These are phyloP conservation scores for Thinocorus orbignyianus DNA, from an alignment of 2,113 vertebrate genomes.

Conservation along the genomic window DNA sequence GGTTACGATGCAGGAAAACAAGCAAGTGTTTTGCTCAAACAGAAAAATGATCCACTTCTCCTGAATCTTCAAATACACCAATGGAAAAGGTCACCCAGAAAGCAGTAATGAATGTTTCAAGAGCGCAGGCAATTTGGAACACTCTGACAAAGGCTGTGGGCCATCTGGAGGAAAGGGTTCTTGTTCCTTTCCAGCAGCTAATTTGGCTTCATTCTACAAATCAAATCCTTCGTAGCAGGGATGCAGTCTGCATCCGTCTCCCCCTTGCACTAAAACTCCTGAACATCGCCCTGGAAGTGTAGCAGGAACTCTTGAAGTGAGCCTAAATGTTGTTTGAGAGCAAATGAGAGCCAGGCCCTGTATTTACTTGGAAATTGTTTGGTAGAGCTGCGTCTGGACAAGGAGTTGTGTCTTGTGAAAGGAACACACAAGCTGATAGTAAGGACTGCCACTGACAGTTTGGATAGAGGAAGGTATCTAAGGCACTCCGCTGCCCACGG, in stretches of 20 bases:
- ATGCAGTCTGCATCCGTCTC: background rate
- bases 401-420: background rate
- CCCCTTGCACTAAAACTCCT: background rate
- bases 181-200: conserved; percentile 10
- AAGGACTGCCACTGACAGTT: background rate
- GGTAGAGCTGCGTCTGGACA: background rate
- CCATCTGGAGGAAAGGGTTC: background rate
- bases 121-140: conserved; percentile 24
- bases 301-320: background rate
- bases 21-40: conserved; percentile 51
- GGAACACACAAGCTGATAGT: background rate
- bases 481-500: background rate
- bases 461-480: background rate
- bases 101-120: conserved; percentile 60
- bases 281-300: background rate
- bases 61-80: conserved; percentile 23
- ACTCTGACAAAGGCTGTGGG: conserved; percentile 14
- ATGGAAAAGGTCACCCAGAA: conserved; percentile 33
- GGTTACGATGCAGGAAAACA: conserved; percentile 37
- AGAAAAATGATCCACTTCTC: conserved; percentile 8
- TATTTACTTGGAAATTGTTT: background rate
- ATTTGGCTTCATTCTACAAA: background rate
- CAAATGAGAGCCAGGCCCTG: background rate
- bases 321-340: background rate
- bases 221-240: background rate